Base-by-base conservation (phyloP, 2,113 vertebrate species). In the Notarius lentiginosus region DNA sequence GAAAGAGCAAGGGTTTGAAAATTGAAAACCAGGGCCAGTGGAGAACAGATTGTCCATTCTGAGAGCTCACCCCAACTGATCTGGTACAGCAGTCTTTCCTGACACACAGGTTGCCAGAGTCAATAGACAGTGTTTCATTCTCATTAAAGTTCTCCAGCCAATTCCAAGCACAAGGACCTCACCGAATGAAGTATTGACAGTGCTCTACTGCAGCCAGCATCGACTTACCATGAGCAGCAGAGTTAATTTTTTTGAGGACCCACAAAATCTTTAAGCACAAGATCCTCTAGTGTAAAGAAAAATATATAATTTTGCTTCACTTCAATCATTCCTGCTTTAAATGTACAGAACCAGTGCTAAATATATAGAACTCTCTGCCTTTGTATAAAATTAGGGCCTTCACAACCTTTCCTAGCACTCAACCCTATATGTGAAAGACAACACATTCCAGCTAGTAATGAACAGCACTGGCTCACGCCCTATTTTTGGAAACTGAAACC, bases 121-220 rank as follows among this genome's bases (percentile, higher is more conserved):
- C 91, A 89, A 88, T 90, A 88, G 82, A 84, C 75, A 87, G 66
- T 55, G 80, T 89, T 89, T 90, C 86, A 87, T 83, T 86, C 87
- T 89, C 88, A 90, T 58, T 90, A 90, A 84, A 87, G 55, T 89
- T 70, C 80, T 85, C 81, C 55, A 87, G 84, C 81, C 87, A 88
- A 87, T 90, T 90, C 56, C 79, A 88, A 76, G 87, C 88, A 82
- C 82, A 89, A 87, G 75, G 84, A 76, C 89, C 85, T 87, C 77
- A 85, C 82, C 84, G 61, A 85, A 88, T 91, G 73, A 87, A 83
- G 79, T 90, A 90, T 90, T 89, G 89, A 92, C 79, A 87, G 58
- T 56, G 63, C 63, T 63, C 73, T 76, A 73, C 79, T 76, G 68
- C 66, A 73, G 63, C 30, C 72, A 34, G 20, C 79, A 81, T 66